These are phyloP conservation scores for Rhinichthys osculus DNA, from an alignment of 2,797 vertebrate species.

Conservation along the genomic window DNA sequence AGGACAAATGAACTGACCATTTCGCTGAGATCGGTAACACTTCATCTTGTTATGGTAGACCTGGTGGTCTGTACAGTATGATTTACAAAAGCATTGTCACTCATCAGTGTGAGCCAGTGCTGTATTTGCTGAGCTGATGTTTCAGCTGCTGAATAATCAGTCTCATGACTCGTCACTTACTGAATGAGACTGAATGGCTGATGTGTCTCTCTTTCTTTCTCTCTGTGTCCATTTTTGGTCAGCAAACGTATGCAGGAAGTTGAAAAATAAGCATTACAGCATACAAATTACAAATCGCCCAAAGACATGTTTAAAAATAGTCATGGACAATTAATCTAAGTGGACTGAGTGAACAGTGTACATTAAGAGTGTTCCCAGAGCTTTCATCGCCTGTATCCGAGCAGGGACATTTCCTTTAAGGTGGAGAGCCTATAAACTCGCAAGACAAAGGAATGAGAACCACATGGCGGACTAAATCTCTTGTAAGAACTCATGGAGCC, in stretches of 20 bases:
- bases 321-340: constrained; percentile 51
- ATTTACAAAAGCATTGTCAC: constrained; percentile 27
- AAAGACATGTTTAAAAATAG: constrained; percentile 57
- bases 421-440: constrained; percentile 22
- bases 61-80: constrained; percentile 5
- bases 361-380: constrained; percentile 12
- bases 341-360: constrained; percentile 4
- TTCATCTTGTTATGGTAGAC: constrained; percentile 27
- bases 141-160: constrained; percentile 49
- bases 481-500: constrained; percentile 13
- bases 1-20: constrained; percentile 29
- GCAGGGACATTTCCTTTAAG: constrained; percentile 24
- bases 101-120: not conserved
- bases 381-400: constrained; percentile 21
- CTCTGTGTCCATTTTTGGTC: constrained; percentile 68
- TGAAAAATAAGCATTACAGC: constrained; percentile 65
- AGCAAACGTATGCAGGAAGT: constrained; percentile 63
- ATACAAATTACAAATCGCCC: constrained; percentile 63
- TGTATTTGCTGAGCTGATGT: constrained; percentile 29
- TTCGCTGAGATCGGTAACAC: constrained; percentile 21
- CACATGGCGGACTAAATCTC: constrained; percentile 21
- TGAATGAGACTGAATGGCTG: constrained; percentile 44
- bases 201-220: constrained; percentile 16
- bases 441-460: constrained; percentile 40
- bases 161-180: constrained; percentile 37